Base-by-base conservation (phyloP, 2,888 invertebrate genomes). In the Phlogophora meticulosa region DNA sequence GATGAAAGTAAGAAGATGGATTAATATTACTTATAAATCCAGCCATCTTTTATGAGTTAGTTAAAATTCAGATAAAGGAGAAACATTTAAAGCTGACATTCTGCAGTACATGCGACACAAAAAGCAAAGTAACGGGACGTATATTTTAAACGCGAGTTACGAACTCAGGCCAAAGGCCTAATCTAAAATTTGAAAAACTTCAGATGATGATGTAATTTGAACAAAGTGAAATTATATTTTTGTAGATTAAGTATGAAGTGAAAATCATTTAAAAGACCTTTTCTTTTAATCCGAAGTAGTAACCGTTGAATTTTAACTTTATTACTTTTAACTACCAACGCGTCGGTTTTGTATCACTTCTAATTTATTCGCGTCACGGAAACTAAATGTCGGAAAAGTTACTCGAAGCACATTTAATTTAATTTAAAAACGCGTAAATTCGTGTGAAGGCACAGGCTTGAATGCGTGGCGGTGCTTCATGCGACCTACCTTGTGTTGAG, bases 401-500 rank as follows among this genome's bases (percentile, higher is more conserved):
- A 74, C 83, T 79, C 81, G 64, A 76, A 78, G 72, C 82, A 88
- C 88, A 81, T 83, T 77, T 64, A 84, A 77, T 64, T 52, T 20
- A 45, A 76, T 52, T 17, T 45, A 76, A 73, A 78, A 79, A 80
- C 82, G 81, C 76, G 79, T 57, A 71, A 75, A 52, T 76, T 68
- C 59, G 73, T 78, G 75, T 76, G 63, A 75, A 74, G 81, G 74
- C 81, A 78, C 83, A 81, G 85, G 82, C 82, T 85, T 59, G 72
- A 38, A 65, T 81, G 86, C 84, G 85, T 85, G 85, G 88, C 86
- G 81, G 86, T 87, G 85, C 85, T 84, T 87, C 93, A 92, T 92
- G 93, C 93, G 87, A 93, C 93, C 88, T 93, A 93, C 93, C 93
- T 90, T 76, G 78, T 78, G 65, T 61, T 62, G 65, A 63, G 63